phyloP scores from a whole-genome alignment of 2,888 invertebrate species.

The Sisyra nigra region DNA sequence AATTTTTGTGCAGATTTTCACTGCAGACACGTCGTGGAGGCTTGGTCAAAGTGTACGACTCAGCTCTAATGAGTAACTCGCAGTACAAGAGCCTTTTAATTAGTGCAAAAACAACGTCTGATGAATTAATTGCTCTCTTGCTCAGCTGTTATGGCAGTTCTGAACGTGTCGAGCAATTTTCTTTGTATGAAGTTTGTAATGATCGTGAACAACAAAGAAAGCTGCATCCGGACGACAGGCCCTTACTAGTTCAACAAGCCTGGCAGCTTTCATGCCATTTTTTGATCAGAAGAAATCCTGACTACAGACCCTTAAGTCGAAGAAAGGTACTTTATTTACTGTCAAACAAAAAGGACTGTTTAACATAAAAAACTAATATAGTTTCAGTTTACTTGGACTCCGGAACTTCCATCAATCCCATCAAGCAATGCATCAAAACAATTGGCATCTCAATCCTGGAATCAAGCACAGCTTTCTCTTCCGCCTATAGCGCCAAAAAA shows the following conservation, averaged over 20 bases:
- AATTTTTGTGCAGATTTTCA: slow-evolving; percentile 48
- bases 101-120: slow-evolving; percentile 76
- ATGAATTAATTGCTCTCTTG: slow-evolving; percentile 70
- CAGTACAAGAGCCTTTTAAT: slow-evolving; percentile 85
- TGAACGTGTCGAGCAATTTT: slow-evolving; percentile 74
- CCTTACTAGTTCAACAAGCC: slow-evolving; percentile 62
- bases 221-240: slow-evolving; percentile 73
- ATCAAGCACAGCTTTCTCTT: slow-evolving; percentile 23
- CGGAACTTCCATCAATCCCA: slow-evolving; percentile 30
- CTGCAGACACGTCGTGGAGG: slow-evolving; percentile 79
- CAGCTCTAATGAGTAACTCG: slow-evolving; percentile 77
- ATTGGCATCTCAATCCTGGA: slow-evolving; percentile 21
- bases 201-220: slow-evolving; percentile 78
- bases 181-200: slow-evolving; percentile 62
- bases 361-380: slow-evolving; percentile 11
- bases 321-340: slow-evolving; percentile 22
- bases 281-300: slow-evolving; percentile 65
- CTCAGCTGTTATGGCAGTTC: slow-evolving; percentile 71
- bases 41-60: slow-evolving; percentile 84
- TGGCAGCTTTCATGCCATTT: slow-evolving; percentile 63
- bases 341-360: neutral
- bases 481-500: slow-evolving; percentile 20
- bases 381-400: slow-evolving; percentile 39
- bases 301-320: slow-evolving; percentile 45
- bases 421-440: slow-evolving; percentile 27